Evolutionary conservation across 53 echinoderm and acorn worm genomes (phyloP).

Genomic region (Hippasteria phrygiana): DNA sequence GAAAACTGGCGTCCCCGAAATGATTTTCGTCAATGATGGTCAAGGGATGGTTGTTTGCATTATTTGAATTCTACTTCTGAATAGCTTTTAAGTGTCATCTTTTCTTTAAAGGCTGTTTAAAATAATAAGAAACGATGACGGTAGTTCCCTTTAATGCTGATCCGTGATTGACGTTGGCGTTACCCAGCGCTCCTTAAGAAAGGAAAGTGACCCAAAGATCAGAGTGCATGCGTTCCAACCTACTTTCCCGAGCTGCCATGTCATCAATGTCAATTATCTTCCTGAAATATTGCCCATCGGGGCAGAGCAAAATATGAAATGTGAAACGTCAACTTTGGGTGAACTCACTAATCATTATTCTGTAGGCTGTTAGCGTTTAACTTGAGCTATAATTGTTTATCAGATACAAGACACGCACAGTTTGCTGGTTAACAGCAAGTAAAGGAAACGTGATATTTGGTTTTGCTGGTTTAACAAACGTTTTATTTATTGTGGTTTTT

Average conservation of each 20-base stretch:
- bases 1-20: too few species aligned
- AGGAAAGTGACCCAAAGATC: conserved; percentile 6
- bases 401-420: not conserved
- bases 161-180: conserved; percentile 23
- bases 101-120: too few species aligned
- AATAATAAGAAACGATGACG: too few species aligned
- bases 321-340: conserved; percentile 20
- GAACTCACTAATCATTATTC: conserved; percentile 14
- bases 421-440: not conserved
- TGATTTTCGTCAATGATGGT: too few species aligned
- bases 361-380: not conserved
- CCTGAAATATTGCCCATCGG: conserved; percentile 54
- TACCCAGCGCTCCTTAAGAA: not conserved
- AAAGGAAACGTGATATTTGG: too few species aligned
- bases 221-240: conserved; percentile 10
- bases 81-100: too few species aligned
- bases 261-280: conserved; percentile 49
- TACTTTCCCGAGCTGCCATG: conserved; percentile 51
- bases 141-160: conserved; percentile 6
- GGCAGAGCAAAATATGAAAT: not conserved
- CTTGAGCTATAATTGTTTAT: not conserved
- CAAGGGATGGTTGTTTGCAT: too few species aligned
- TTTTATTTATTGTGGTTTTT: too few species aligned
- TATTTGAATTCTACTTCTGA: too few species aligned
- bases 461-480: too few species aligned